Conservation (phyloP, 1,140 invertebrate genomes). For the Cherax quadricarinatus region DNA sequence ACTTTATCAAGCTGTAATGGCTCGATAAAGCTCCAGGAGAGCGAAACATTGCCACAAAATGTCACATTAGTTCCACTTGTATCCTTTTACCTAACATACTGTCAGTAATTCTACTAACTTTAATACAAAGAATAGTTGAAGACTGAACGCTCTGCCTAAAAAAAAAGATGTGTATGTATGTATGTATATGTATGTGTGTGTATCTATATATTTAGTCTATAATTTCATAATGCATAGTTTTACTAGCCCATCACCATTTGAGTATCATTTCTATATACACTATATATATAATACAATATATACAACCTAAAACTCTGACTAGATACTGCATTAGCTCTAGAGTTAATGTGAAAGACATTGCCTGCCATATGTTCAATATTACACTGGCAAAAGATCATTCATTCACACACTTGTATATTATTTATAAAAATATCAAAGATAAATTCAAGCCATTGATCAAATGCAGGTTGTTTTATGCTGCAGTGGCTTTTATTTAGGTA, state of each 20-base stretch:
- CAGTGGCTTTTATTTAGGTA: not conserved
- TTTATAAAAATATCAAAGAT: constrained; percentile 45
- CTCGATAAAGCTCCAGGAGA: no score
- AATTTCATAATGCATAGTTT: not conserved
- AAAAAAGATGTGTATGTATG: not conserved
- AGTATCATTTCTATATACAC: constrained; percentile 20
- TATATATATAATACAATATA: constrained; percentile 58
- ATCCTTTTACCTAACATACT: no score
- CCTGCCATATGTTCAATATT: constrained; percentile 9
- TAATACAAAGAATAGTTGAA: no score
- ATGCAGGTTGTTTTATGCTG: not conserved
- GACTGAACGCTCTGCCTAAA: no score
- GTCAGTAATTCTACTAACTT: no score
- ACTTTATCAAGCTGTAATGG: no score
- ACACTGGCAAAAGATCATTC: not conserved
- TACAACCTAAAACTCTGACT: constrained; percentile 66
- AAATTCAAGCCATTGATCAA: constrained; percentile 2
- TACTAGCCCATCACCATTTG: constrained; percentile 19
- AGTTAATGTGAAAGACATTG: constrained; percentile 58
- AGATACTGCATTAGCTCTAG: constrained; percentile 61
- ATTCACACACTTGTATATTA: constrained; percentile 4
- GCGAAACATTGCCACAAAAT: no score
- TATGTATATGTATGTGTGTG: not conserved
- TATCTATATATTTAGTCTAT: not conserved
- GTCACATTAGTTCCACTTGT: no score